phyloP scores from a whole-genome alignment of 2,888 invertebrate genomes.

The Hermodice carunculata region DNA sequence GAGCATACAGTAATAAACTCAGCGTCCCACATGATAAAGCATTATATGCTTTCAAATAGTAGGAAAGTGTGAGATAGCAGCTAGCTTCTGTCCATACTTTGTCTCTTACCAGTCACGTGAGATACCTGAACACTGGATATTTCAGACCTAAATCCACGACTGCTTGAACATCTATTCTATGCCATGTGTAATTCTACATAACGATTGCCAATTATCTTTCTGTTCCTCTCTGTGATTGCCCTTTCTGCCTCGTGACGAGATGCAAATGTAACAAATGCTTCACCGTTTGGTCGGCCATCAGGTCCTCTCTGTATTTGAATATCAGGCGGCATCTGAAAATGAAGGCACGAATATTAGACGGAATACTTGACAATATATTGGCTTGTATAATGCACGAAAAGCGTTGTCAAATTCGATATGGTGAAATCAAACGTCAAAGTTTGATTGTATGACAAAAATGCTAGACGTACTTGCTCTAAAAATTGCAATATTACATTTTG shows the following conservation, averaged over 20 bases:
- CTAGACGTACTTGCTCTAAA: no score
- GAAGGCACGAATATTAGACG: conserved; percentile 23
- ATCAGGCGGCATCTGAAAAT: conserved; percentile 67
- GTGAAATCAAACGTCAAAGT: no score
- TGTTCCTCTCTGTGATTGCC: conserved; percentile 69
- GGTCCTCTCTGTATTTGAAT: conserved; percentile 70
- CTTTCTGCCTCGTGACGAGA: conserved; percentile 71
- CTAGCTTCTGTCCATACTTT: no score
- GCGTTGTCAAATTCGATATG: no score
- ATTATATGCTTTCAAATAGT: neutral
- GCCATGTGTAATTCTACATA: conserved; percentile 71
- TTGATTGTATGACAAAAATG: no score
- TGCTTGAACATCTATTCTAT: no score
- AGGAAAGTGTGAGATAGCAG: no score
- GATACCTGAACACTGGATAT: neutral
- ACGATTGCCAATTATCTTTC: conserved; percentile 70
- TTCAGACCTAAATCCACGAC: neutral
- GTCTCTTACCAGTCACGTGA: neutral
- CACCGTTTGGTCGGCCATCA: conserved; percentile 70
- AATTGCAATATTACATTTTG: no score
- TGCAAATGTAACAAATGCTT: conserved; percentile 70
- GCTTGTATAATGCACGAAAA: no score
- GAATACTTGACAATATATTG: no score
- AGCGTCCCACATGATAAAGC: no score
- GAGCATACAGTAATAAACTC: no score